A percentile compares a stretch with the other conserved stretches of the same genome.
Evolutionary conservation across 2,797 vertebrate genomes (phyloP).

Genomic region (Nasua narica): DNA sequence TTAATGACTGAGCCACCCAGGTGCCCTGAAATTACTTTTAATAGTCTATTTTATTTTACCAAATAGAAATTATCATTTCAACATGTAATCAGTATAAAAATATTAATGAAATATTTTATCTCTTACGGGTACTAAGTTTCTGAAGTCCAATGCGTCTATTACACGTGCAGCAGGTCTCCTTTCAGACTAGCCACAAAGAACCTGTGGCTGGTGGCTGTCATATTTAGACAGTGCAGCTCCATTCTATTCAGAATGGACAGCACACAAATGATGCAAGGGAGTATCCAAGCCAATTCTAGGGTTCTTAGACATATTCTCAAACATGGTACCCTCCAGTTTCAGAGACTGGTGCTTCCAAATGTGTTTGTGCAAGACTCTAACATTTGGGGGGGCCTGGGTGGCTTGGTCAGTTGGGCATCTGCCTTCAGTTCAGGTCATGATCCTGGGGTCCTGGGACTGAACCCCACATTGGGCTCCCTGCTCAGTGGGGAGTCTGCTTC

Average conservation of each 20-base stretch:
- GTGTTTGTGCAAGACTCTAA: not conserved
- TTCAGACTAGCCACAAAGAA: not conserved
- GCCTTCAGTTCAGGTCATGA: not conserved
- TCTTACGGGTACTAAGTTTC: not conserved
- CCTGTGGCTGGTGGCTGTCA: not conserved
- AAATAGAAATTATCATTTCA: slow-evolving; percentile 12
- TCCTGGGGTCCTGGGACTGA: not conserved
- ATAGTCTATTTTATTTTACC: not conserved
- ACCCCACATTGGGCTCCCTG: not conserved
- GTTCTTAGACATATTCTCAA: not conserved
- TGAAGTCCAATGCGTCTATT: not conserved
- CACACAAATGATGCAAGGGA: not conserved
- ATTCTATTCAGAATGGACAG: not conserved
- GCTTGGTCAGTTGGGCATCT: not conserved
- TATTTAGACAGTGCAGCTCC: not conserved
- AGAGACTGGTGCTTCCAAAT: not conserved
- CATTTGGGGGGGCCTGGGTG: not conserved
- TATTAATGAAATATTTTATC: not conserved
- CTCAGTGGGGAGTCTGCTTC: not conserved
- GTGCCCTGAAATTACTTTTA: not conserved
- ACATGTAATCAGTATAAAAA: not conserved
- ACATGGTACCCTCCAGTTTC: not conserved
- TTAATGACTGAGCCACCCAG: too few species aligned
- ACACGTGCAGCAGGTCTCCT: not conserved
- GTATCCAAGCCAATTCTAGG: not conserved